These are phyloP conservation scores for Hyppa rectilinea DNA, from an alignment of 2,888 invertebrate genomes.

Conservation along the genomic window DNA sequence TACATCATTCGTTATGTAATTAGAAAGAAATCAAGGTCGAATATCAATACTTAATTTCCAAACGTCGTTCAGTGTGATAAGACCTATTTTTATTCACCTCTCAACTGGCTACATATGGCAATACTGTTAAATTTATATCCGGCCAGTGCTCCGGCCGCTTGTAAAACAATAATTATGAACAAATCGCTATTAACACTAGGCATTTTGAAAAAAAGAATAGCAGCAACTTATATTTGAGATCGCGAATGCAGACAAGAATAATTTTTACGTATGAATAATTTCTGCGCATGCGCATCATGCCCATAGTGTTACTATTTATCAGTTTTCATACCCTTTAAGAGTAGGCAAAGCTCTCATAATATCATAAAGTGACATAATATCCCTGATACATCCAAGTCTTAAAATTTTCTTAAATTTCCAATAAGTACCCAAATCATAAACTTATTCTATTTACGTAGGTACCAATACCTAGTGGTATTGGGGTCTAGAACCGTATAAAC, in stretches of 20 bases:
- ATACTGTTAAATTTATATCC: background rate
- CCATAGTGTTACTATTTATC: constrained; percentile 7
- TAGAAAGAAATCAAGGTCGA: background rate
- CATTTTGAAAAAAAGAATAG: background rate
- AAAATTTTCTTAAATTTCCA: background rate
- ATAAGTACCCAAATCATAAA: constrained; percentile 6
- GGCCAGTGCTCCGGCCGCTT: background rate
- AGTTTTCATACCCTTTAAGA: constrained; percentile 18
- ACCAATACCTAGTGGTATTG: no score
- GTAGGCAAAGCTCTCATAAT: constrained; percentile 5
- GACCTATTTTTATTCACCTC: background rate
- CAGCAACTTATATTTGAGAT: constrained; percentile 13
- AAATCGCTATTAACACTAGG: background rate
- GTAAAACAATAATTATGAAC: constrained; percentile 2
- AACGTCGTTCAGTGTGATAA: background rate
- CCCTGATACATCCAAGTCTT: constrained; percentile 23
- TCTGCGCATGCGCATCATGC: background rate
- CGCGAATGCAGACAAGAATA: constrained; percentile 8
- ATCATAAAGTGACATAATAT: background rate
- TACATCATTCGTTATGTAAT: background rate
- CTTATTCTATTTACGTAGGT: constrained; percentile 48
- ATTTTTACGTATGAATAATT: no score
- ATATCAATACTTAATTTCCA: background rate
- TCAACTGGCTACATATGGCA: background rate
- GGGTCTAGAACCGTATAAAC: constrained; percentile 46